Percentiles rank a stretch among this genome's conserved stretches.
phyloP scores from a whole-genome alignment of 2,888 invertebrate species.

The Hypena proboscidalis region DNA sequence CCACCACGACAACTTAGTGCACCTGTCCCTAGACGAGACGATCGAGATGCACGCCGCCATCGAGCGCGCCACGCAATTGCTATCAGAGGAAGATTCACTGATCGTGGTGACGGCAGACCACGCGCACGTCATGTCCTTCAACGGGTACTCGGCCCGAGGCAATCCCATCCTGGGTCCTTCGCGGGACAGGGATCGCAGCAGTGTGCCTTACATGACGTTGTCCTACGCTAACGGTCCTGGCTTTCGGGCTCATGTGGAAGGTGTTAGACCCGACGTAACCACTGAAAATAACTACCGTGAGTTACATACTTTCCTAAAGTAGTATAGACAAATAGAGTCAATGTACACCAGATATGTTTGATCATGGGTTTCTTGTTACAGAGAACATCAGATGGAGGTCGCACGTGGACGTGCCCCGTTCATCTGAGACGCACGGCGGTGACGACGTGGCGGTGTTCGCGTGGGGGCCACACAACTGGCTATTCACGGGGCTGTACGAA shows the following conservation, averaged over 20 bases:
- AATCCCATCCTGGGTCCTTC: conserved; percentile 49
- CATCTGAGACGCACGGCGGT: conserved; percentile 89
- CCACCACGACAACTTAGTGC: conserved; percentile 85
- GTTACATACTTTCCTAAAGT: too few species aligned
- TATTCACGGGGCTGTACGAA: conserved; percentile 91
- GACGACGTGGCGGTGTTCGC: conserved; percentile 92
- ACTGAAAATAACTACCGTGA: conserved; percentile 20
- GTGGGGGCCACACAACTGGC: conserved; percentile 89
- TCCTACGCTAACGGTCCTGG: conserved; percentile 85
- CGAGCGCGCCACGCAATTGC: conserved; percentile 65
- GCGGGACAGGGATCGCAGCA: conserved; percentile 3
- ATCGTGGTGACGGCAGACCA: conserved; percentile 92
- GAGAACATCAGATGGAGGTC: conserved; percentile 50
- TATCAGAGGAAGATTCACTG: conserved; percentile 86
- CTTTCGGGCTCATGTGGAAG: conserved; percentile 20
- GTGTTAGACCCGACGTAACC: conserved; percentile 21
- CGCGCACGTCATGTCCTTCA: conserved; percentile 88
- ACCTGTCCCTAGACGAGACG: conserved; percentile 88
- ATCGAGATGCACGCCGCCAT: conserved; percentile 87
- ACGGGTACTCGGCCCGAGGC: conserved; percentile 87
- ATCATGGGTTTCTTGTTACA: conserved; percentile 15
- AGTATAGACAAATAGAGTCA: too few species aligned
- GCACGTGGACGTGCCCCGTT: conserved; percentile 82
- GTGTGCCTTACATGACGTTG: conserved; percentile 80
- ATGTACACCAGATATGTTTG: too few species aligned